These are phyloP conservation scores for Desmodus rotundus DNA, from an alignment of 2,113 vertebrate species.

Conservation along the genomic window DNA sequence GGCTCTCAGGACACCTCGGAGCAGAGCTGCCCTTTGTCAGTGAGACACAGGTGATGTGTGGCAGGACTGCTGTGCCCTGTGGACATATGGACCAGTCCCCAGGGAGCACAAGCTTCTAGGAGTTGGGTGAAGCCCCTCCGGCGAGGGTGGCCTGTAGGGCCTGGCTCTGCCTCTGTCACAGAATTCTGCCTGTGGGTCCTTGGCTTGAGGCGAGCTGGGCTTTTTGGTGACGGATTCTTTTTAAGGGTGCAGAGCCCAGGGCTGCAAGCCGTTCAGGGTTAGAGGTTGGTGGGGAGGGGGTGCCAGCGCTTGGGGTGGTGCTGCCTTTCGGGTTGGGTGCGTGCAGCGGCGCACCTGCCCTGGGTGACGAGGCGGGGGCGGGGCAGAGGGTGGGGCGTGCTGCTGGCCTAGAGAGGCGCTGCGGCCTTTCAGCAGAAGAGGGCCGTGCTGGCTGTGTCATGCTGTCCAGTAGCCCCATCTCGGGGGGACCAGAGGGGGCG, in stretches of 20 bases:
- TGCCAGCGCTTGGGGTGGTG: not conserved
- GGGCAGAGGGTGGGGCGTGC: too few relatives aligned
- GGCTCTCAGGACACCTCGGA: not conserved
- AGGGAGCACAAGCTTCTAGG: not conserved
- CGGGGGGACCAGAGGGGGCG: not conserved
- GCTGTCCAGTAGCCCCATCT: not conserved
- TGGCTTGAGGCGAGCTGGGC: rapidly evolving
- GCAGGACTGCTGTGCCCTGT: not conserved
- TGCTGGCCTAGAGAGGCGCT: not conserved
- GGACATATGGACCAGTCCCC: not conserved
- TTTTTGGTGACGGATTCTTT: too few relatives aligned
- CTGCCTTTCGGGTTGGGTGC: too few relatives aligned
- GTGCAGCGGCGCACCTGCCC: too few relatives aligned
- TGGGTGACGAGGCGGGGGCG: not conserved
- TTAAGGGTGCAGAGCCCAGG: too few relatives aligned
- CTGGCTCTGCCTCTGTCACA: too few relatives aligned
- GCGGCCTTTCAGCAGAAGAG: not conserved
- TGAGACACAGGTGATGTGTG: not conserved
- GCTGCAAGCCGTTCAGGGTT: too few relatives aligned
- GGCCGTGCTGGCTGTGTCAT: not conserved
- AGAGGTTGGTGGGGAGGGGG: too few relatives aligned
- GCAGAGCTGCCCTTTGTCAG: not conserved
- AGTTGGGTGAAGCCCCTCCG: not conserved
- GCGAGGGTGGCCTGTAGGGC: too few relatives aligned
- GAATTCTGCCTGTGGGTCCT: too few relatives aligned